These are phyloP conservation scores for Plebejus argus DNA, from an alignment of 2,888 invertebrate genomes.

Conservation along the genomic window DNA sequence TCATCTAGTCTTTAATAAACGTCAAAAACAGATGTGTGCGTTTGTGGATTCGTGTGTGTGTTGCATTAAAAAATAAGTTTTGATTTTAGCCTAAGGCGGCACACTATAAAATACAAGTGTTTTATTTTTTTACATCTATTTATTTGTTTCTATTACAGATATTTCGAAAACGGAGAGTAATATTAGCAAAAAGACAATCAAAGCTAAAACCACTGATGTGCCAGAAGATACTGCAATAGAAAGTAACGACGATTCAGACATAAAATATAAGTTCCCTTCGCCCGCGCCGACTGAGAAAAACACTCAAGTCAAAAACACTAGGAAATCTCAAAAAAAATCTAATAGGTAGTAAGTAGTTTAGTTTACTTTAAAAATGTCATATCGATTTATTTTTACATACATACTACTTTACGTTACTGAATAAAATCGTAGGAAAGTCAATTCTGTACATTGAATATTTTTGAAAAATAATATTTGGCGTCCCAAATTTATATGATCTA, in stretches of 20 bases:
- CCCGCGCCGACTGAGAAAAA: constrained; percentile 36
- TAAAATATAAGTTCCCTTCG: constrained; percentile 47
- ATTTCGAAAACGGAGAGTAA: background rate
- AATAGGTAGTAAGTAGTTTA: constrained; percentile 45
- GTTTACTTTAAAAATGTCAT: constrained; percentile 23
- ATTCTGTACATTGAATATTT: too few relatives aligned
- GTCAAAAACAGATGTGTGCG: too few relatives aligned
- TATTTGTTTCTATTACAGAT: background rate
- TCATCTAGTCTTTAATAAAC: too few relatives aligned
- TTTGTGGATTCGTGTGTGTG: too few relatives aligned
- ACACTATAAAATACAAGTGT: too few relatives aligned
- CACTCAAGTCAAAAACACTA: constrained; percentile 37
- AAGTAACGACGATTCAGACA: constrained; percentile 37
- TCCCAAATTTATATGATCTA: too few relatives aligned
- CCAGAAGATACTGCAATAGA: background rate
- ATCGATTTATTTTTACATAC: constrained; percentile 11
- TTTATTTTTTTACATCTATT: too few relatives aligned
- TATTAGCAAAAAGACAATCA: background rate
- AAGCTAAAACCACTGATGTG: constrained; percentile 23
- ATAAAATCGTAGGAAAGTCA: too few relatives aligned
- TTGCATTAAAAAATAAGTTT: too few relatives aligned
- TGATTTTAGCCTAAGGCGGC: too few relatives aligned
- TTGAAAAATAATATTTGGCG: too few relatives aligned
- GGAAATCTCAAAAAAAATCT: constrained; percentile 37
- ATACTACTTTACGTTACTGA: too few relatives aligned